Evolutionary conservation across 1,140 invertebrate species (phyloP).

Genomic region (Microplitis demolitor): DNA sequence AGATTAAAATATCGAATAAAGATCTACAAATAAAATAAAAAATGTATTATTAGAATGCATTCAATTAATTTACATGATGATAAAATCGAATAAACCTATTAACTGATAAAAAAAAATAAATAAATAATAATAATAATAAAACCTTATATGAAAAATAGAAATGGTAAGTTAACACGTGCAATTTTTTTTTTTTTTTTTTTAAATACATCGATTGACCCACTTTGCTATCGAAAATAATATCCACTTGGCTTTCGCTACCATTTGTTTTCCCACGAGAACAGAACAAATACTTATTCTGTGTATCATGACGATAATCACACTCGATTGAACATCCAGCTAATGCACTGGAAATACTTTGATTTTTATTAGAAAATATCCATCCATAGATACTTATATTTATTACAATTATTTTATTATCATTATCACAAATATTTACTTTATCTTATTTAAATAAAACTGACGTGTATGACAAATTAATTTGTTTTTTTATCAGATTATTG

Average conservation of each 20-base stretch:
- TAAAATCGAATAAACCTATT: no score
- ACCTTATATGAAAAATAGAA: no score
- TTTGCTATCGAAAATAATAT: slow-evolving; percentile 16
- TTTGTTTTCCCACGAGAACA: background rate
- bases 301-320: background rate
- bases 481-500: no score
- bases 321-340: background rate
- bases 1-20: no score
- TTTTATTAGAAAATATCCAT: background rate
- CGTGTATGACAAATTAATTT: no score
- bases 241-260: background rate
- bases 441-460: no score
- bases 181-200: background rate
- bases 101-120: no score
- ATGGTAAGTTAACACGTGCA: no score
- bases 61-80: no score
- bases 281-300: slow-evolving; percentile 1
- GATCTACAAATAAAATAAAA: no score
- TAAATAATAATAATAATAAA: no score
- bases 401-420: background rate
- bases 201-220: slow-evolving; percentile 23
- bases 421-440: background rate
- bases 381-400: background rate
- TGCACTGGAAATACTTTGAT: background rate
- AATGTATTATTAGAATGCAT: no score